phyloP scores from a whole-genome alignment of 2,888 invertebrate genomes.

The Lissonota sp. region DNA sequence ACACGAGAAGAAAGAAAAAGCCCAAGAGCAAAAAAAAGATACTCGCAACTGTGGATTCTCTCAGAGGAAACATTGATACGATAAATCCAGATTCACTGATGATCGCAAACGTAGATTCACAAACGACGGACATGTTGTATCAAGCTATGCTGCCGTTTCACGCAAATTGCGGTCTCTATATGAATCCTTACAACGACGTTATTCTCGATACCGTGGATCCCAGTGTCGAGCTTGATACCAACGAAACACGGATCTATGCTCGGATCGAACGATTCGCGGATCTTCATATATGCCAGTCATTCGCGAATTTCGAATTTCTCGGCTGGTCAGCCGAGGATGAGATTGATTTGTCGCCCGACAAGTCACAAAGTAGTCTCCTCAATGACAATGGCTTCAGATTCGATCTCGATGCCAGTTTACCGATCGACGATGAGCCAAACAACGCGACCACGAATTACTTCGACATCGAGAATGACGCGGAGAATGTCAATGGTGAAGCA shows the following conservation, averaged over 20 bases:
- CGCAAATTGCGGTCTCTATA: constrained; percentile 66
- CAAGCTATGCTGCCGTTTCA: constrained; percentile 74
- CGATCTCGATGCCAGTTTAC: constrained; percentile 75
- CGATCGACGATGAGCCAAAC: constrained; percentile 61
- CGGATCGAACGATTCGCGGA: constrained; percentile 71
- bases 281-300: constrained; percentile 86
- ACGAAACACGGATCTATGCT: neutral
- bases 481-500: constrained; percentile 60
- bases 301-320: constrained; percentile 87
- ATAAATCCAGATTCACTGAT: constrained; percentile 67
- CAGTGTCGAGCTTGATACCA: neutral
- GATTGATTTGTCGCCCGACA: constrained; percentile 7
- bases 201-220: constrained; percentile 69
- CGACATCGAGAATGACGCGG: constrained; percentile 60
- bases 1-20: constrained; percentile 63
- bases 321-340: constrained; percentile 87
- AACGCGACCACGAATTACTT: constrained; percentile 57
- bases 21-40: constrained; percentile 67
- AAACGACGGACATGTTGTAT: constrained; percentile 75
- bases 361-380: neutral
- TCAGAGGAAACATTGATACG: constrained; percentile 68
- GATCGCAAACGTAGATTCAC: constrained; percentile 72
- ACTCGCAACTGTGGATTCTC: constrained; percentile 65
- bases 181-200: constrained; percentile 72
- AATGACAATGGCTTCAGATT: constrained; percentile 71